Evolutionary conservation across 2,888 invertebrate species (phyloP), one percentile per base, ranked within the genome.

Genomic region (Stegophylla sp.): DNA sequence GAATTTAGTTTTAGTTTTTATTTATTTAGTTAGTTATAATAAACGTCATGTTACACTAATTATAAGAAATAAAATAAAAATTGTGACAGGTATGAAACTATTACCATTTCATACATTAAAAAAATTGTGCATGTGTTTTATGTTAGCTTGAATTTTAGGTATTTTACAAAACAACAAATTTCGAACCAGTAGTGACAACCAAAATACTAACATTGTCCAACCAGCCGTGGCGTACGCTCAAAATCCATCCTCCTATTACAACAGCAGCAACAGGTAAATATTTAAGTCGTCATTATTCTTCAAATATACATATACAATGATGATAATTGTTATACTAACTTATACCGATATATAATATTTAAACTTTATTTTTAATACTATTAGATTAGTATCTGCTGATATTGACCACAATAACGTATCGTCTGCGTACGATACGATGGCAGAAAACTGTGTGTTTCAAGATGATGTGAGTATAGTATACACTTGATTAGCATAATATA

Each of bases 381-480:
- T 64, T 75, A 69, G 79, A 51, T 69, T 48, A n/a, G 17, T 51
- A 26, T 7, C 17, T 7, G n/a, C 20, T 10, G 61, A 63, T 4
- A 4, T 48, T 5, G 69, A 76, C 17, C 64, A 53, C 12, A 76
- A 76, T 66, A 64, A 41, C 10, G 43, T 66, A 53, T 76, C 75
- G 4, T 26, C 64, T 7, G 23, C 59, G 17, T 69, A 61, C 13
- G 61, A 69, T 5, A 69, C 61, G 1, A 51, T 41, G 3, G 64
- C 64, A 12, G 71, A 51, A 59, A 79, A 51, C 13, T 61, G 59
- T 23, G 79, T 71, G n/a, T 79, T 79, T 28, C 79, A 79, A 71
- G 79, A 79, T 9, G 79, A 79, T 15, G 71, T 79, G 23, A 79
- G 79, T 71, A 34, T 34, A 34, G 34, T 34, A 34, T 34, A n/a